Evolutionary conservation across 2,113 vertebrate genomes (phyloP).

Genomic region (Pedionomus torquatus): DNA sequence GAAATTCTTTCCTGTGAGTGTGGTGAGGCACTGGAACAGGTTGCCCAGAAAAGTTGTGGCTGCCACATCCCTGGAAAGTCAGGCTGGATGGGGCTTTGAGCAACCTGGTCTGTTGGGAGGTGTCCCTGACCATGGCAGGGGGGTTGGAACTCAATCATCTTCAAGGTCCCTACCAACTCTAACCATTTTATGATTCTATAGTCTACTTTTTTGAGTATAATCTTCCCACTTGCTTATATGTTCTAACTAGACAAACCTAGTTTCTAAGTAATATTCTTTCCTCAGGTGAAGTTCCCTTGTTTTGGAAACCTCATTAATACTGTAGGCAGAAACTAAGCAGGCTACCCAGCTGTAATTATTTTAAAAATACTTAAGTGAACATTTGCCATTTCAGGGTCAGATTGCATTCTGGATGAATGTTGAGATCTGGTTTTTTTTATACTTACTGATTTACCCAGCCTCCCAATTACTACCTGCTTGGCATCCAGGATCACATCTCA

Average conservation of each 20-base stretch:
- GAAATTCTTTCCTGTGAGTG: no score
- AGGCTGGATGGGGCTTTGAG: no score
- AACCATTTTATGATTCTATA: no score
- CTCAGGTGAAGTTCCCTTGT: background rate
- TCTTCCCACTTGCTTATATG: background rate
- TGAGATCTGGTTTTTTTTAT: background rate
- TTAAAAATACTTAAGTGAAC: background rate
- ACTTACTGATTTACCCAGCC: background rate
- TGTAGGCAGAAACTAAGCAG: background rate
- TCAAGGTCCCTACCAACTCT: no score
- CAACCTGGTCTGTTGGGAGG: no score
- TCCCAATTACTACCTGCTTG: background rate
- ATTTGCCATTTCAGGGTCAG: background rate
- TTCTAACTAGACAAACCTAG: background rate
- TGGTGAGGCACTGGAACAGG: no score
- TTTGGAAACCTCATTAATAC: background rate
- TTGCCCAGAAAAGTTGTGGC: no score
- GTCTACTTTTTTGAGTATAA: fast-evolving
- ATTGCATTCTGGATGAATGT: background rate
- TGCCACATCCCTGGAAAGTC: no score
- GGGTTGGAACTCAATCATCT: no score
- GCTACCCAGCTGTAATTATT: background rate
- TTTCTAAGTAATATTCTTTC: background rate
- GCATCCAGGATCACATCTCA: background rate
- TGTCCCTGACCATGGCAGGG: no score